Evolutionary conservation across 2,113 vertebrate genomes (phyloP), one percentile per base, ranked within the genome.

Genomic region (Tapirus terrestris): DNA sequence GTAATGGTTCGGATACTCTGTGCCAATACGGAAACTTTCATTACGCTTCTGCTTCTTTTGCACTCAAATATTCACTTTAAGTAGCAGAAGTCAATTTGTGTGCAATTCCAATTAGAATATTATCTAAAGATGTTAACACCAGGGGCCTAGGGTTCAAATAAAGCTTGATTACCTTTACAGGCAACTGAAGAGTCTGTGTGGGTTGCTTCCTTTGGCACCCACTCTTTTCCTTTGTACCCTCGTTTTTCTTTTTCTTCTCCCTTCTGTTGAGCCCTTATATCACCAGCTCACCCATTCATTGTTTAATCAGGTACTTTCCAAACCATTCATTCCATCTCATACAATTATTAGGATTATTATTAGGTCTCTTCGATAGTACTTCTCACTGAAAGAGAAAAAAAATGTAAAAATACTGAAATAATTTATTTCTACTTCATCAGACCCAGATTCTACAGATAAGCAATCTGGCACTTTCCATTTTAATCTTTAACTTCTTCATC

Each of bases 1-100:
- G 2, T 2, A 10, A 33, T 3, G 2, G 18, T 3, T 2, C 1
- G 10, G 58, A 36, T 2, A 0, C 16, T n/a, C 51, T 3, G 5
- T 2, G 23, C 45, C 39, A 12, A 48, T 16, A 51, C 1, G 21
- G 36, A 51, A 51, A 56, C 2, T 51, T 65, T 5, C 12, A 0
- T 33, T 65, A 27, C 16, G 12, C 25, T 23, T 27, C 68, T 65
- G 33, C 27, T 84, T 91, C 53, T 60, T 51, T 56, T 27, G 39
- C 39, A 39, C n/a, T n/a, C 79, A n/a, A 3, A n/a, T 43, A 17
- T 51, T 92, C 65, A 87, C 61, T 27, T 67, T n/a, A 21, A 60
- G 45, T 88, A 33, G 29, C 21, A 16, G 27, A 3, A 23, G 77
- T 68, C 17, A 17, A 3, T 31, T 2, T 8, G 13, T 7, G 6